Conservation (phyloP, 2,797 vertebrate species). For the Ibycter americanus region DNA sequence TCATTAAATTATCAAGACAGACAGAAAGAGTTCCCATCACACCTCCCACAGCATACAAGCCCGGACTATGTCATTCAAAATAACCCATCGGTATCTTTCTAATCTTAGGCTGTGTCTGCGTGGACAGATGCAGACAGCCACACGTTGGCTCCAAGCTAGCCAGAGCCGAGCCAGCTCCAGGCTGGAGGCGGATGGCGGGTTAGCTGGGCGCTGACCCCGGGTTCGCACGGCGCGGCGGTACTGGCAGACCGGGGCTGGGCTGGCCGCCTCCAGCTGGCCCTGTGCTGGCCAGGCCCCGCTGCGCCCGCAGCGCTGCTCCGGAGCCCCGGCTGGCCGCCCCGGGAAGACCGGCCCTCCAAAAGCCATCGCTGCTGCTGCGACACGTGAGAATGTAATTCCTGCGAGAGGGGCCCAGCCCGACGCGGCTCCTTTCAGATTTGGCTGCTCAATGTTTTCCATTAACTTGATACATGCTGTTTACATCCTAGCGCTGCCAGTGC, state of each 20-base stretch:
- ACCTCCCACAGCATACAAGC: constrained; percentile 39
- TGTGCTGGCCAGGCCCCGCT: accelerated
- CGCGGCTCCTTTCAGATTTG: background rate
- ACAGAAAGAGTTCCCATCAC: constrained; percentile 48
- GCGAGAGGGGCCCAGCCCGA: constrained; percentile 1
- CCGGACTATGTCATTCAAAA: constrained; percentile 27
- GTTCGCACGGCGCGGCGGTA: accelerated
- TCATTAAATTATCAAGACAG: constrained; percentile 63
- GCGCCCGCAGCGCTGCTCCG: background rate
- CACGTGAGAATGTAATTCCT: background rate
- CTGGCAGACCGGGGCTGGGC: background rate
- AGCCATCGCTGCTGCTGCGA: background rate
- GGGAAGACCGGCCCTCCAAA: background rate
- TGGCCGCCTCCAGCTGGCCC: accelerated
- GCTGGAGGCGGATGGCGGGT: background rate
- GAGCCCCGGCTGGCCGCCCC: accelerated
- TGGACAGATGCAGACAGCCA: background rate
- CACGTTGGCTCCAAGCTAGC: background rate
- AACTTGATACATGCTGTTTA: constrained; percentile 56
- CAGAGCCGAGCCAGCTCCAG: background rate
- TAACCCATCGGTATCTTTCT: background rate
- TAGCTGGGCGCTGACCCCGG: background rate
- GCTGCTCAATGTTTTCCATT: constrained; percentile 44
- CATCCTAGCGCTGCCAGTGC: background rate
- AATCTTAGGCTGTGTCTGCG: background rate